Base-by-base conservation (phyloP, 2,113 vertebrate genomes). In the Cygnus atratus region DNA sequence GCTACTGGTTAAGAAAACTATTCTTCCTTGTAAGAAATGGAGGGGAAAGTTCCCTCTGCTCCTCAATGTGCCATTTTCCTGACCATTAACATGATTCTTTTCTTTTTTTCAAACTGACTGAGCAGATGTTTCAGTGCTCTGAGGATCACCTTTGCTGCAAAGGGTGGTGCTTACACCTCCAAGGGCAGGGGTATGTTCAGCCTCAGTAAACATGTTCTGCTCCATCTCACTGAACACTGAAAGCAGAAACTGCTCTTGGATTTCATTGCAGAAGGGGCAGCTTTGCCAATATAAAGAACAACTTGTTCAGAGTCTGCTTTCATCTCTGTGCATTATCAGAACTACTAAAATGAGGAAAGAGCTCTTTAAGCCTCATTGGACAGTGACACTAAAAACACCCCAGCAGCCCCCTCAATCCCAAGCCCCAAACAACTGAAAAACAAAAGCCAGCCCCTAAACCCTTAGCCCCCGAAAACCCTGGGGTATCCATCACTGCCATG, bases 401-500 rank as follows among this genome's bases (percentile, higher is more conserved):
- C 88, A 76, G 55, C 75, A 83, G 21, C 59, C 63, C 65, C 62
- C 84, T 93, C 83, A n/a, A 72, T 84, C 77, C 73, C 63, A 59
- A 96, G 75, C 48, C 71, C 87, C 72, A 67, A 92, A 95, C 89
- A 95, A 95, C 93, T 33, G 85, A 41, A 86, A 94, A 94, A 91
- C 88, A 96, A 96, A 97, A 95, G 92, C 86, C 92, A 97, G 91
- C 76, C 75, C 78, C 92, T 90, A 87, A 86, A 94, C 85, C 67
- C 62, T 89, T 94, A 96, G 89, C 85, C 88, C 81, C 3, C 14
- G 57, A 84, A 96, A 95, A 92, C 94, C 75, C 88, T 65, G 43
- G 92, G 93, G 85, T 95, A 97, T 97, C 96, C 87, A 95, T 98
- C 97, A 98, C 89, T 97, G 96, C 96, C 97, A 76, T 62, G 68